These are phyloP conservation scores for Bergia puertoricense DNA, from an alignment of 92 coral and sea anemone genomes.

Conservation along the genomic window DNA sequence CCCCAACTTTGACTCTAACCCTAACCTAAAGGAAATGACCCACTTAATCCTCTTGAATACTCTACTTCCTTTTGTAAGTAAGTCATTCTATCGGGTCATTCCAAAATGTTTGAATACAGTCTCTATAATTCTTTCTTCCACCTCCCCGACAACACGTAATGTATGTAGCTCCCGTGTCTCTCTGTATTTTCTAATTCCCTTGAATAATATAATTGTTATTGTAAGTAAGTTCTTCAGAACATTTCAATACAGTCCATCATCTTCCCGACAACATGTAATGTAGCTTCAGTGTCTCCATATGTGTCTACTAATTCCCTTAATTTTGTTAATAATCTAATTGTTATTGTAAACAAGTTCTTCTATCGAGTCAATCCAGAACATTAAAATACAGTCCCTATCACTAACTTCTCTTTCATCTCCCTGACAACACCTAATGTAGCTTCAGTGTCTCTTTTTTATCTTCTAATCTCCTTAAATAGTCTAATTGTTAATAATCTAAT, in stretches of 20 bases:
- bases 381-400: neutral
- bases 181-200: no score
- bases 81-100: neutral
- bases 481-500: neutral
- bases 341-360: neutral
- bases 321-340: neutral
- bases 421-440: neutral
- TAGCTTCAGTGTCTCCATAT: neutral
- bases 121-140: neutral
- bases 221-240: constrained; percentile 1
- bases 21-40: no score
- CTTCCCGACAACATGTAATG: constrained; percentile 11
- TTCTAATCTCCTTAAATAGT: neutral
- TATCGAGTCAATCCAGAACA: constrained; percentile 12
- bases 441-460: neutral
- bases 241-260: constrained; percentile 7
- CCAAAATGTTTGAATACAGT: constrained; percentile 7
- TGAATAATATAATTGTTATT: neutral
- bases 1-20: no score
- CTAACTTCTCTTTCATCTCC: neutral
- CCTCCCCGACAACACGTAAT: constrained; percentile 8
- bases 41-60: neutral
- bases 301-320: neutral
- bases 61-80: neutral
- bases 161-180: neutral